phyloP scores from a whole-genome alignment of 53 echinoderm and acorn worm species.

The Glandiceps talaboti region DNA sequence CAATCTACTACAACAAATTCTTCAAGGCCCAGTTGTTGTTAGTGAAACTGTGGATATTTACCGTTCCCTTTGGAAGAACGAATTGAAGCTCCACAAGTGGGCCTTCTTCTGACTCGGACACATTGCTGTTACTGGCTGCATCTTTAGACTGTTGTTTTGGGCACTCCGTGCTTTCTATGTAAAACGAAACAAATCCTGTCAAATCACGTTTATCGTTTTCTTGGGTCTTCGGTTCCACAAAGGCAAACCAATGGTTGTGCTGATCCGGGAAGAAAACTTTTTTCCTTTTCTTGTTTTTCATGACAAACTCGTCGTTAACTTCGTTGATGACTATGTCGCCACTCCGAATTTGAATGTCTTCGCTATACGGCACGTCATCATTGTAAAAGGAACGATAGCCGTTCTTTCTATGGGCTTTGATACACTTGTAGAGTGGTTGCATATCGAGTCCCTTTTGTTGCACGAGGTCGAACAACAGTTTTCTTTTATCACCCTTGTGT shows the following conservation, averaged over 20 bases:
- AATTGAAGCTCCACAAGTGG: neutral
- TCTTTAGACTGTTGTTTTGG: no score
- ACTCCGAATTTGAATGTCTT: neutral
- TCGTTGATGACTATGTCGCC: neutral
- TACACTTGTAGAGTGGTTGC: neutral
- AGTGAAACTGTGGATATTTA: no score
- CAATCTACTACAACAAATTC: no score
- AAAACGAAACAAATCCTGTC: neutral
- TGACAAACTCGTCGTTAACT: neutral
- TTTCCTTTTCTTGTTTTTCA: neutral
- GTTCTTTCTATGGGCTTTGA: neutral
- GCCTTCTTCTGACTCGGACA: no score
- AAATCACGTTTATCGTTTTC: neutral
- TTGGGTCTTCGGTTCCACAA: neutral
- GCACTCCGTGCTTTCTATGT: neutral
- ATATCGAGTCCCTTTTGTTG: neutral
- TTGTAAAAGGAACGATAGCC: neutral
- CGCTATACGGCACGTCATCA: neutral
- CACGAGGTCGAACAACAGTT: neutral
- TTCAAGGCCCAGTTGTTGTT: no score
- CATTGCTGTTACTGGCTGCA: no score
- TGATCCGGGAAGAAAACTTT: neutral
- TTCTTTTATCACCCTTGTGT: neutral
- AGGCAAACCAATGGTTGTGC: neutral
- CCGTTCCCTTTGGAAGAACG: neutral